Evolutionary conservation across 2,113 vertebrate species (phyloP).

Genomic region (Choloepus hoffmanni): DNA sequence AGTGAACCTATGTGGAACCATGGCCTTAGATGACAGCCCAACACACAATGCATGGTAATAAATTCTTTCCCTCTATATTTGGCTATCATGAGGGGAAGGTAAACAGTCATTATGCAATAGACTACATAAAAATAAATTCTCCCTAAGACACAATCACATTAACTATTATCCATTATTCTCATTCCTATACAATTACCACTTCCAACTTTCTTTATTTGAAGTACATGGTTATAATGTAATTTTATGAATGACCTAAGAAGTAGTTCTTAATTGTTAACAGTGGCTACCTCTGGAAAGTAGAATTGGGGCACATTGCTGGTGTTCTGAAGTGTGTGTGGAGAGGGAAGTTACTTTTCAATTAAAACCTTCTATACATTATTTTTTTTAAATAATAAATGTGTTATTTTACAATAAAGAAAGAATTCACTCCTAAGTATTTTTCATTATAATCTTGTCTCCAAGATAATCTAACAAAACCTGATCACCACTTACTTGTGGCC

Average conservation of each 20-base stretch:
- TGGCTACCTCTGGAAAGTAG: neutral
- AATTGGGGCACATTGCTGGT: neutral
- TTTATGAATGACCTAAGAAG: neutral
- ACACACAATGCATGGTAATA: neutral
- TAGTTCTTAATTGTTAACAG: neutral
- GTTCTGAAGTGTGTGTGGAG: neutral
- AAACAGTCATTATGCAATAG: neutral
- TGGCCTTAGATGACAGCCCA: neutral
- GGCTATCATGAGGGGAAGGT: neutral
- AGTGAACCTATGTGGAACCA: neutral
- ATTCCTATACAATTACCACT: neutral
- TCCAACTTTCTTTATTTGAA: neutral
- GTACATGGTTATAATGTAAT: neutral
- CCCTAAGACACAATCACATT: neutral
- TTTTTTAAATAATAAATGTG: neutral
- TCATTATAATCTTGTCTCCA: slow-evolving; percentile 1
- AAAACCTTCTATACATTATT: neutral
- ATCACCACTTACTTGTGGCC: neutral
- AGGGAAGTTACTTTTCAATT: slow-evolving; percentile 51
- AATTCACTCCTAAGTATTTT: neutral
- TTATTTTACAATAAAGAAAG: slow-evolving; percentile 54
- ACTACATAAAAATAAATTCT: neutral
- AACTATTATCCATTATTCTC: neutral
- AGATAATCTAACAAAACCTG: neutral
- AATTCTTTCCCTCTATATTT: neutral